These are phyloP conservation scores for Pseudolaguvia tuberculata DNA, from an alignment of 2,113 vertebrate species.

Conservation along the genomic window DNA sequence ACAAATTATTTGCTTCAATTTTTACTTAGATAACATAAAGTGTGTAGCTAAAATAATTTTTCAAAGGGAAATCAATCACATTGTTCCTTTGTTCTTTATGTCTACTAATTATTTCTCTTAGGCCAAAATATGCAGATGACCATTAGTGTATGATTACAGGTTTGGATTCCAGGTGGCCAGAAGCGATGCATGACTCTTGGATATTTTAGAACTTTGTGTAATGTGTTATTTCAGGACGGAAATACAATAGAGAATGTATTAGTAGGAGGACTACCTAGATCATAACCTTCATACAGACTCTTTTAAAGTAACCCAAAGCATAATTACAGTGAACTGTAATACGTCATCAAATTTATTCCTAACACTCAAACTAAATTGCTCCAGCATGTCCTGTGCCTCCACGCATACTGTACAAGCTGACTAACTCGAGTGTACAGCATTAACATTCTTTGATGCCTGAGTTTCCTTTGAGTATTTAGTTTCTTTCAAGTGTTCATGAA, in stretches of 20 bases:
- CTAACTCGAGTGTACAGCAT: no score
- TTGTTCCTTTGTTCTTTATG: not conserved
- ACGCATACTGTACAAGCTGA: no score
- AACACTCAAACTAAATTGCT: not conserved
- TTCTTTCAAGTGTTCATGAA: not conserved
- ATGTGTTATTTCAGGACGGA: constrained; percentile 4
- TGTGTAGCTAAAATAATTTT: no score
- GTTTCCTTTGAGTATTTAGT: not conserved
- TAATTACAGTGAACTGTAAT: not conserved
- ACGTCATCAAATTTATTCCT: not conserved
- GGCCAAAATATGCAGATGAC: constrained; percentile 6
- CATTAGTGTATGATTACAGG: not conserved
- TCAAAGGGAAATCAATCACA: not conserved
- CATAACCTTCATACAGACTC: not conserved
- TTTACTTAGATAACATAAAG: no score
- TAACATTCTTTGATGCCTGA: not conserved
- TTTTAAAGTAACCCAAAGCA: no score
- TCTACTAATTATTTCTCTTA: not conserved
- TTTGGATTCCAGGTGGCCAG: not conserved
- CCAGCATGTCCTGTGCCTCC: not conserved
- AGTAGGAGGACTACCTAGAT: not conserved
- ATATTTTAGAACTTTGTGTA: not conserved
- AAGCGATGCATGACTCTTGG: not conserved
- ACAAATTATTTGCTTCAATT: no score
- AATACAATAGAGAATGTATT: not conserved